Evolutionary conservation across 2,113 vertebrate genomes (phyloP).

Genomic region (Sisor rabdophorus): DNA sequence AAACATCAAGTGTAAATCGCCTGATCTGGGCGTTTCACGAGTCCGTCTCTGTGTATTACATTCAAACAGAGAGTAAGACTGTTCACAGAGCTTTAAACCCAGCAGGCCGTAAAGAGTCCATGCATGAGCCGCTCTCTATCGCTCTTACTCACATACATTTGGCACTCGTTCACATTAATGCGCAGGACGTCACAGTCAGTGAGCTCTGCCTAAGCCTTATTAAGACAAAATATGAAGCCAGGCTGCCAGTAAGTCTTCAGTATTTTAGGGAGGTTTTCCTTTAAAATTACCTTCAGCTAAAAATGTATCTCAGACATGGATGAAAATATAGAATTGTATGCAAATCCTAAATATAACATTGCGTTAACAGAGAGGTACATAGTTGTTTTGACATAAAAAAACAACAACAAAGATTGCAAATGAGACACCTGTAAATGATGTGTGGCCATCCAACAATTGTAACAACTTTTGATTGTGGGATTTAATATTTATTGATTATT

Average conservation of each 20-base stretch:
- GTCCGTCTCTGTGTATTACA: conserved; percentile 51
- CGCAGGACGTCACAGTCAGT: conserved; percentile 61
- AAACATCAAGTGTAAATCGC: conserved; percentile 62
- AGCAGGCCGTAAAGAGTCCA: conserved; percentile 49
- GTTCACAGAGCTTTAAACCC: conserved; percentile 37
- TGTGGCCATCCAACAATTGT: conserved; percentile 13
- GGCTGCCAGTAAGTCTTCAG: conserved; percentile 33
- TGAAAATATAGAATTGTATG: conserved; percentile 32
- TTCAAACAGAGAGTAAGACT: conserved; percentile 55
- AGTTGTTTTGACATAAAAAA: conserved; percentile 43
- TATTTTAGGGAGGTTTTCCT: conserved; percentile 39
- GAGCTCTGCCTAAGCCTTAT: conserved; percentile 54
- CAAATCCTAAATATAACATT: conserved; percentile 30
- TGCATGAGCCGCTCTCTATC: conserved; percentile 43
- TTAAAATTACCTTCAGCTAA: conserved; percentile 32
- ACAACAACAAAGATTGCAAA: conserved; percentile 17
- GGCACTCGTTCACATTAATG: conserved; percentile 65
- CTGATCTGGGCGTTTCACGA: conserved; percentile 47
- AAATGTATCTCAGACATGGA: conserved; percentile 36
- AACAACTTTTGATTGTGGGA: conserved; percentile 34
- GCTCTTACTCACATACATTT: conserved; percentile 59
- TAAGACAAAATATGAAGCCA: conserved; percentile 42
- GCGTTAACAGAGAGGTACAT: conserved; percentile 41
- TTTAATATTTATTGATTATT: conserved; percentile 38
- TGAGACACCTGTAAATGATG: conserved; percentile 32